phyloP scores from a whole-genome alignment of 2,888 invertebrate species.

The Euclidia mi region DNA sequence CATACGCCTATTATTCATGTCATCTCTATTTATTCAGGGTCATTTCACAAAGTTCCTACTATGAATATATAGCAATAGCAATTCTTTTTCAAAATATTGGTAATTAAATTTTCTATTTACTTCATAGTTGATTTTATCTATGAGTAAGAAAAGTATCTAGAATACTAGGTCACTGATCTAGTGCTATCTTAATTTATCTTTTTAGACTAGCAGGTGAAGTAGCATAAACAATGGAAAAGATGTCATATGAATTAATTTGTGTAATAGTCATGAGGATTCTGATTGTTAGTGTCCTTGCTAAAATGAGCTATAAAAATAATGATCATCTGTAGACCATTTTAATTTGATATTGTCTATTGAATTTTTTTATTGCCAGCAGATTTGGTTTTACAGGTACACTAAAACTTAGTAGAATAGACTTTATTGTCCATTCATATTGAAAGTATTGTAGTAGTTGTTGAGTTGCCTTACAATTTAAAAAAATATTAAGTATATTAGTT shows the following conservation, averaged over 20 bases:
- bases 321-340: neutral
- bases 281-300: too few relatives aligned
- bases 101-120: neutral
- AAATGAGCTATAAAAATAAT: neutral
- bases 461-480: too few relatives aligned
- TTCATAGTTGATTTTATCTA: neutral
- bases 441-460: too few relatives aligned
- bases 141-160: too few relatives aligned
- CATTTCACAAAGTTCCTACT: conserved; percentile 25
- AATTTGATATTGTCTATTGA: conserved; percentile 11
- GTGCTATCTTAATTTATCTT: too few relatives aligned
- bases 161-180: too few relatives aligned
- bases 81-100: neutral
- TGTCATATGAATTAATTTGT: too few relatives aligned
- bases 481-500: too few relatives aligned
- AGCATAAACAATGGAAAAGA: too few relatives aligned
- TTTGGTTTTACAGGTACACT: conserved; percentile 14
- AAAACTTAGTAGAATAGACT: conserved; percentile 17
- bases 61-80: conserved; percentile 20
- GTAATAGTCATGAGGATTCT: too few relatives aligned
- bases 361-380: conserved; percentile 12
- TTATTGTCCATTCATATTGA: too few relatives aligned
- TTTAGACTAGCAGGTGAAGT: too few relatives aligned
- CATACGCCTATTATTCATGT: conserved; percentile 43
- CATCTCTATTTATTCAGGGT: conserved; percentile 32